A percentile compares a stretch with the other conserved stretches of the same genome.
Evolutionary conservation across 2,797 vertebrate genomes (phyloP).

Genomic region (Lophotriccus pileatus): DNA sequence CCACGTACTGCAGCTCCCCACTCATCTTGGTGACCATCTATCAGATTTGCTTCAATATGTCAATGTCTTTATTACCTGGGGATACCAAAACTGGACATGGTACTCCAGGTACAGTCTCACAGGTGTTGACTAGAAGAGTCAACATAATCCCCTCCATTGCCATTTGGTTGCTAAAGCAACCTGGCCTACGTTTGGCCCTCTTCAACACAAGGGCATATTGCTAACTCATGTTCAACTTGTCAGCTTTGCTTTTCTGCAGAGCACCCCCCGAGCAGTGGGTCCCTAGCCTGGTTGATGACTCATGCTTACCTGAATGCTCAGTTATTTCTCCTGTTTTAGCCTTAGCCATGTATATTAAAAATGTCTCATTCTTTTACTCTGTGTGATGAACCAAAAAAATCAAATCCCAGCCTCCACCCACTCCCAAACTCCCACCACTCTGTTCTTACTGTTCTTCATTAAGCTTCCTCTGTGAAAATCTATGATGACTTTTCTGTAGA

Average conservation of each 20-base stretch:
- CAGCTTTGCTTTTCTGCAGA: not conserved
- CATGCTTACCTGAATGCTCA: not conserved
- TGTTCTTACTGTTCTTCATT: not conserved
- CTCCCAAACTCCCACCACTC: fast-evolving
- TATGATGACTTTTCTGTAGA: not conserved
- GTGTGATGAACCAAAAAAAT: not conserved
- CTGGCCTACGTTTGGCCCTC: not conserved
- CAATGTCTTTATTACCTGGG: not conserved
- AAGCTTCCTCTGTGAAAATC: not conserved
- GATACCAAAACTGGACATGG: not conserved
- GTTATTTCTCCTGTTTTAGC: not conserved
- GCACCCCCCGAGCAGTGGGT: fast-evolving
- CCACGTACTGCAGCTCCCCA: not conserved
- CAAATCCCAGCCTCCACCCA: not conserved
- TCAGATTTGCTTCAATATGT: not conserved
- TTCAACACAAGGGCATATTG: not conserved
- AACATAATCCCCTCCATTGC: not conserved
- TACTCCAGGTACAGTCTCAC: not conserved
- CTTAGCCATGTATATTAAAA: not conserved
- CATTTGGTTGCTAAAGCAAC: not conserved
- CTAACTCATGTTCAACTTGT: fast-evolving
- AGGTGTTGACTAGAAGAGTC: too few relatives aligned
- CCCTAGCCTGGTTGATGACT: not conserved
- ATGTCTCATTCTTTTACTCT: not conserved
- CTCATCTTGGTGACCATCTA: not conserved